Conservation (phyloP, 2,888 invertebrate species). For the Lissonota sp. region DNA sequence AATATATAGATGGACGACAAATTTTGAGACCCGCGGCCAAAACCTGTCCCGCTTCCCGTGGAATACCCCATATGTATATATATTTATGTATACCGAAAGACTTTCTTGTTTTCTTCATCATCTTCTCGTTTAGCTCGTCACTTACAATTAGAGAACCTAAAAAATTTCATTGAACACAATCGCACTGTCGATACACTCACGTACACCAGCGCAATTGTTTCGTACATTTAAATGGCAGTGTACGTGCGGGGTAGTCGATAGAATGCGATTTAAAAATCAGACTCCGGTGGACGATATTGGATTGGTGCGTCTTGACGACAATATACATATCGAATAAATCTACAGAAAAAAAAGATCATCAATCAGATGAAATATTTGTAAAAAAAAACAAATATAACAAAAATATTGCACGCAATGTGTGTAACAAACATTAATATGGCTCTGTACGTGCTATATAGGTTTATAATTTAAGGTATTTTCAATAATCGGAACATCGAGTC, state of each 20-base stretch:
- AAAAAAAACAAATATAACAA: conserved; percentile 29
- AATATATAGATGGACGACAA: not conserved
- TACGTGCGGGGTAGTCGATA: conserved; percentile 44
- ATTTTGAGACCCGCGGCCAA: too few relatives aligned
- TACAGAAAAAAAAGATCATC: conserved; percentile 10
- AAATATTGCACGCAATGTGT: conserved; percentile 26
- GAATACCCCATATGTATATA: conserved; percentile 14
- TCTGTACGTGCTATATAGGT: conserved; percentile 34
- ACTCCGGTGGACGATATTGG: conserved; percentile 60
- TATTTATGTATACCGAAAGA: conserved; percentile 58
- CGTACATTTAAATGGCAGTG: conserved; percentile 42
- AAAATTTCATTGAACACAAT: conserved; percentile 57
- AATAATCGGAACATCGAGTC: conserved; percentile 61
- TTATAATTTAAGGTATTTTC: conserved; percentile 29
- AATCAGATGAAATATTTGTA: not conserved
- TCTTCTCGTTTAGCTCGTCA: not conserved
- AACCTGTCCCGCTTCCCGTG: too few relatives aligned
- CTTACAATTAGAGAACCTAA: conserved; percentile 55
- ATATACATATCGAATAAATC: conserved; percentile 42
- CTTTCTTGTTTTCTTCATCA: conserved; percentile 53
- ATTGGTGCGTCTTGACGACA: conserved; percentile 53
- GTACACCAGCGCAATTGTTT: conserved; percentile 17
- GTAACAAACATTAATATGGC: conserved; percentile 2
- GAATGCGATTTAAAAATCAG: conserved; percentile 56
- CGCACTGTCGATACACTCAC: conserved; percentile 48